These are phyloP conservation scores for Opisthocomus hoazin DNA, from an alignment of 2,113 vertebrate species.

Conservation along the genomic window DNA sequence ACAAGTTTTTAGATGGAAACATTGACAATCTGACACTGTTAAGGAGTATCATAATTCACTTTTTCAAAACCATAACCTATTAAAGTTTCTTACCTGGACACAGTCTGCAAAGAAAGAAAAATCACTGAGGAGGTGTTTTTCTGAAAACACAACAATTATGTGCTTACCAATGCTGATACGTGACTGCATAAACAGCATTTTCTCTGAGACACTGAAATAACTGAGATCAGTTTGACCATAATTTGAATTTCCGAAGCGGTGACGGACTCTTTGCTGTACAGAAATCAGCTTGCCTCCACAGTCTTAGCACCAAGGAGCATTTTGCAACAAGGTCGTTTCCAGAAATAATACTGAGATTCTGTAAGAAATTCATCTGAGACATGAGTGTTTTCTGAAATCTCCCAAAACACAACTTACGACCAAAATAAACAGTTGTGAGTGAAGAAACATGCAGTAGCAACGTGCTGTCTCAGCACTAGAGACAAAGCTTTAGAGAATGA, in stretches of 20 bases:
- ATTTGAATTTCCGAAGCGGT: not conserved
- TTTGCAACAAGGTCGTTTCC: not conserved
- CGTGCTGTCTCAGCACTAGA: not conserved
- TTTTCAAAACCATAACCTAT: not conserved
- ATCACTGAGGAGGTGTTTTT: not conserved
- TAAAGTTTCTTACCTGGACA: not conserved
- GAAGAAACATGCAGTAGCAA: not conserved
- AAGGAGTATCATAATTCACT: not conserved
- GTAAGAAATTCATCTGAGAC: not conserved
- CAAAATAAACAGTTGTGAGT: not conserved
- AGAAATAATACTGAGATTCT: not conserved
- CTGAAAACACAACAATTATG: not conserved
- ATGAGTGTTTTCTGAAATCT: not conserved
- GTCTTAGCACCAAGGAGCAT: not conserved
- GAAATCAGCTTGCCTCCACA: not conserved
- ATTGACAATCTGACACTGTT: not conserved
- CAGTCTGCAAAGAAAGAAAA: not conserved
- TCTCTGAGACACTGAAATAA: not conserved
- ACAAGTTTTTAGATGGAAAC: not conserved
- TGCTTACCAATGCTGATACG: not conserved
- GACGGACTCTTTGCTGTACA: not conserved
- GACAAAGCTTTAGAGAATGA: not conserved
- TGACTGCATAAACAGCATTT: not conserved
- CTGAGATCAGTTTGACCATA: not conserved
- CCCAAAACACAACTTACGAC: not conserved